A percentile compares a stretch with the other conserved stretches of the same genome.
phyloP scores from a whole-genome alignment of 1,140 invertebrate genomes.

The Dufourea novaeangliae region DNA sequence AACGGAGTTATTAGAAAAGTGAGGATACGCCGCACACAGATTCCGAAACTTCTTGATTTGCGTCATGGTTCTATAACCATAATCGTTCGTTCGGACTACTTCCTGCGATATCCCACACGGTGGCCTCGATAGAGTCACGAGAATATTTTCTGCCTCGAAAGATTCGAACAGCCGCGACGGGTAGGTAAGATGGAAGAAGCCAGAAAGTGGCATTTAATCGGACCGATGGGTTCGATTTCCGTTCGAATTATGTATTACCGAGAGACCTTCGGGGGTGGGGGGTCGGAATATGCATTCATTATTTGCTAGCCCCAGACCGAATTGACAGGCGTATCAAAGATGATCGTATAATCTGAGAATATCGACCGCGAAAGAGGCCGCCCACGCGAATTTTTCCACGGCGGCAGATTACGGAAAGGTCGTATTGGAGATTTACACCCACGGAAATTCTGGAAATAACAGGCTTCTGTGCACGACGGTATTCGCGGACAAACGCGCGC shows the following conservation, averaged over 20 bases:
- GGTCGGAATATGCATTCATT: no score
- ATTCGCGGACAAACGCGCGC: neutral
- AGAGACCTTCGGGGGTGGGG: neutral
- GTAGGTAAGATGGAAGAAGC: no score
- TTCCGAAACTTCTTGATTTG: conserved; percentile 1
- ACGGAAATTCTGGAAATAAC: conserved; percentile 46
- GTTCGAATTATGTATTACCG: no score
- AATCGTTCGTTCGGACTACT: neutral
- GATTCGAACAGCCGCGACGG: conserved; percentile 4
- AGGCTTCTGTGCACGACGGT: neutral
- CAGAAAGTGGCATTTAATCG: no score
- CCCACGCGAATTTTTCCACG: conserved; percentile 29
- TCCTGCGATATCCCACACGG: neutral
- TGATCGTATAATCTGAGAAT: conserved; percentile 3
- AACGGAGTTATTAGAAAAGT: no score
- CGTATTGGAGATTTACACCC: conserved; percentile 30
- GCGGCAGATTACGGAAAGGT: conserved; percentile 34
- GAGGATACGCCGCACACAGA: neutral
- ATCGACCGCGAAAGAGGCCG: conserved; percentile 5
- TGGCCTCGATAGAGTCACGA: conserved; percentile 3
- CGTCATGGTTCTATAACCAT: conserved; percentile 16
- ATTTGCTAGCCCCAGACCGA: conserved; percentile 5
- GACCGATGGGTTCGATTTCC: no score
- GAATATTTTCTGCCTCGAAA: neutral
- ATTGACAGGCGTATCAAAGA: conserved; percentile 6